A percentile compares a stretch with the other conserved stretches of the same genome.
Conservation (phyloP, 35 echinoderm and acorn worm genomes). For the Heliocidaris tuberculata region DNA sequence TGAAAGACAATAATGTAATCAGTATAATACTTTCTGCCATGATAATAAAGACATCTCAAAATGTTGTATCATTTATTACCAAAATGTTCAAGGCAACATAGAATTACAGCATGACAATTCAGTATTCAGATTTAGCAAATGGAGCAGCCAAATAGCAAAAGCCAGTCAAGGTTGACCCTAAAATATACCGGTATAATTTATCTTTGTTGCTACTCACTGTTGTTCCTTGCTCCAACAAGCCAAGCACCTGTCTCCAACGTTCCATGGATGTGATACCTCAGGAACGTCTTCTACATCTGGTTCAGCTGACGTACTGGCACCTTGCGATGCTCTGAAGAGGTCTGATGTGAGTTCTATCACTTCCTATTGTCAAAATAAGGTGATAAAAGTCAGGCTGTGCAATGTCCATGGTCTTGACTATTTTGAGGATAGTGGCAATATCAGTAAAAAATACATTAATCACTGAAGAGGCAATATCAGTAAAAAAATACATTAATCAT, state of each 20-base stretch:
- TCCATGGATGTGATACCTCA: conserved; percentile 53
- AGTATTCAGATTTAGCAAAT: too few species aligned
- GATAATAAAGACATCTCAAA: too few species aligned
- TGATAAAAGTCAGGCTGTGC: not conserved
- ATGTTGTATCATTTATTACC: too few species aligned
- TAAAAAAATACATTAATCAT: not conserved
- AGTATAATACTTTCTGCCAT: too few species aligned
- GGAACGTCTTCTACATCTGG: conserved; percentile 27
- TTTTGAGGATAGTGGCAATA: not conserved
- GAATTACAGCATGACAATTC: too few species aligned
- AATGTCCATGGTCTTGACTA: not conserved
- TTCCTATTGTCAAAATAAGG: conserved; percentile 55
- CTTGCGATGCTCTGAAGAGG: conserved; percentile 55
- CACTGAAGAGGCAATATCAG: not conserved
- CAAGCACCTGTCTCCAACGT: conserved; percentile 75
- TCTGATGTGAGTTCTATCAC: conserved; percentile 80
- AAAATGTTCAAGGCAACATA: too few species aligned
- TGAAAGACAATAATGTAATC: too few species aligned
- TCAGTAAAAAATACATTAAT: not conserved
- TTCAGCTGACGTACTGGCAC: conserved; percentile 34
- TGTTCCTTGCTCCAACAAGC: conserved; percentile 79
- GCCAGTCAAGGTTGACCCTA: too few species aligned
- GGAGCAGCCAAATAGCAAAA: too few species aligned
- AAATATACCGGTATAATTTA: too few species aligned
- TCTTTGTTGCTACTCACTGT: conserved; percentile 48